phyloP scores from a whole-genome alignment of 2,888 invertebrate species.

The Didymodactylos carnosus region DNA sequence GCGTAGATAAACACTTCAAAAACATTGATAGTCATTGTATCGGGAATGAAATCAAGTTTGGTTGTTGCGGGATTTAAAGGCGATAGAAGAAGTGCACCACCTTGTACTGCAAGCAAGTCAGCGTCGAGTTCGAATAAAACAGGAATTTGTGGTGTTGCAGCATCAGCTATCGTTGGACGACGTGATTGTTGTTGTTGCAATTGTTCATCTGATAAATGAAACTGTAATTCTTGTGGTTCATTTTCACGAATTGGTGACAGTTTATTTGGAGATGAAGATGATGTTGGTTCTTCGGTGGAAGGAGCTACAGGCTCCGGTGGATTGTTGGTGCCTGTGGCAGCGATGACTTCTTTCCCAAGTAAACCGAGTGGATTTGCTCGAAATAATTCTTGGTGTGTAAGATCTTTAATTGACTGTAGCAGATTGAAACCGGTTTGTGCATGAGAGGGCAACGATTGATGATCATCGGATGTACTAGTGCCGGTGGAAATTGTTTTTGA shows the following conservation, averaged over 20 bases:
- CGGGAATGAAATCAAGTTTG: neutral
- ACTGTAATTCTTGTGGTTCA: neutral
- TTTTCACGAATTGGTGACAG: neutral
- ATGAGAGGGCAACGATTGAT: neutral
- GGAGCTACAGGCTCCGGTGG: neutral
- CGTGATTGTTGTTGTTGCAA: neutral
- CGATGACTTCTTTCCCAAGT: neutral
- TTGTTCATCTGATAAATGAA: neutral
- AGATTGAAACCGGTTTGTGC: neutral
- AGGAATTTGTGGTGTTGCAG: neutral
- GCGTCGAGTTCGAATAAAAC: neutral
- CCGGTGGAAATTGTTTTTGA: neutral
- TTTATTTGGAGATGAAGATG: neutral
- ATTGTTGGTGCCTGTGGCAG: neutral
- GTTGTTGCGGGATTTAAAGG: neutral
- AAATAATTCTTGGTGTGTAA: neutral
- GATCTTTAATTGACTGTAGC: neutral
- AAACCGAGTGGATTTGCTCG: neutral
- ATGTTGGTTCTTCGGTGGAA: neutral
- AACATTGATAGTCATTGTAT: constrained; percentile 9
- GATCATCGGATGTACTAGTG: neutral
- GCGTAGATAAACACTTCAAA: constrained; percentile 14
- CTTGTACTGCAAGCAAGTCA: too few species aligned
- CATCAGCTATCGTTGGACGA: neutral
- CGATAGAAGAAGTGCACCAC: neutral